Evolutionary conservation across 2,113 vertebrate species (phyloP), one percentile per base, ranked within the genome.

Genomic region (Oryzias woworae): DNA sequence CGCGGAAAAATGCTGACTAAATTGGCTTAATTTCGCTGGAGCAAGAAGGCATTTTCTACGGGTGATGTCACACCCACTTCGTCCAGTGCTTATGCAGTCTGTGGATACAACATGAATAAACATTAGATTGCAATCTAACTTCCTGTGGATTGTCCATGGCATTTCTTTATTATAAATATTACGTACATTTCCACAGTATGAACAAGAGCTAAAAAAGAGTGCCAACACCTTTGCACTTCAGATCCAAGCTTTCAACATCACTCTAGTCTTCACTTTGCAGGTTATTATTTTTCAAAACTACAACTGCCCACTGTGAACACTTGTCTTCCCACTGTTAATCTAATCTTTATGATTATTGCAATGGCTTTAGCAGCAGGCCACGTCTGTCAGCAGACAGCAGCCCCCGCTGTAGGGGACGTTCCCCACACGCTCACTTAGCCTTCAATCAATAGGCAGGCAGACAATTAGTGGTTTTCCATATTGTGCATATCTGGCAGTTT

Each of bases 301-400:
- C 80, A 85, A 84, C 75, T 87, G 52, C 87, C 81, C 83, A 81
- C 89, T 83, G 87, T 87, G 89, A 87, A 80, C 84, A 82, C 84
- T 88, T 88, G 88, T 88, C 85, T 88, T 85, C 86, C 83, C 77
- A 87, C 87, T 88, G 88, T 84, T 88, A 84, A 80, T 75, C 77
- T 89, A 87, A 85, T 85, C 83, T 89, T 86, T 90, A 89, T 89
- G 85, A 90, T 88, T 88, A 89, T 87, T 88, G 82, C 81, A 73
- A 87, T 87, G 85, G 84, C 78, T 90, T 88, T 85, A 86, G 83
- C 85, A 90, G 87, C 88, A 89, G 84, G 86, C 68, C 75, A 47
- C 67, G 78, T 83, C 85, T 90, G 84, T 84, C 85, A 80, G 80
- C 73, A 81, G 84, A 90, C 85, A 85, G 85, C 77, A 78, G 80